Conservation (phyloP, 1,140 invertebrate species). For the Lerema accius region DNA sequence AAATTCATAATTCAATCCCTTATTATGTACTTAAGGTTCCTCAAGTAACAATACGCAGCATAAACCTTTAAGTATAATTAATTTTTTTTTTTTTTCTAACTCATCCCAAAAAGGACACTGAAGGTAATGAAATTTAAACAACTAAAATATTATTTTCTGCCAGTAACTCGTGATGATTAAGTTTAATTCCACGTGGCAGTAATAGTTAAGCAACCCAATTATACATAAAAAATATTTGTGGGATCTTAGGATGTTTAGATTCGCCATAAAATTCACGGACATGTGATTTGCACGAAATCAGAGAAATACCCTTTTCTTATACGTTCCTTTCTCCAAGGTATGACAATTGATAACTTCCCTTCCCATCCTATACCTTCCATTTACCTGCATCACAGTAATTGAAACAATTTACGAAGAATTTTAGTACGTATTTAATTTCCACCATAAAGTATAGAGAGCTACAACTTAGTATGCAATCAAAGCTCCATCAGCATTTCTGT, state of each 20-base stretch:
- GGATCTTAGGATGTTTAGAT: too few species aligned
- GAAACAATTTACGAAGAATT: neutral
- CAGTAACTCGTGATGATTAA: neutral
- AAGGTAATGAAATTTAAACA: conserved; percentile 3
- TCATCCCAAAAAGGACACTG: conserved; percentile 1
- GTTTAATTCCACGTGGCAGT: neutral
- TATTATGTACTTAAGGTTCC: too few species aligned
- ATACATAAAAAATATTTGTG: too few species aligned
- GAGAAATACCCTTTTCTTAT: too few species aligned
- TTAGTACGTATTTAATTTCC: neutral
- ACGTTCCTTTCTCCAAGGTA: conserved; percentile 6
- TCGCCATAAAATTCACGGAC: conserved; percentile 20
- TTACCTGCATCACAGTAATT: neutral
- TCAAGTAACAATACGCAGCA: neutral
- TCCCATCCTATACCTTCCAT: neutral
- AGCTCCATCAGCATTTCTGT: conserved; percentile 9
- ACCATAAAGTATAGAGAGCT: too few species aligned
- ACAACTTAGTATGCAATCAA: conserved; percentile 4
- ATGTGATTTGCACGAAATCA: conserved; percentile 7
- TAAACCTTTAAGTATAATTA: neutral
- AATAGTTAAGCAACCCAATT: too few species aligned
- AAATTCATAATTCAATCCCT: too few species aligned
- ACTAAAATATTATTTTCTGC: neutral
- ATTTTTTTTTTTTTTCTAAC: neutral
- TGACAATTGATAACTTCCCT: neutral